phyloP scores from a whole-genome alignment of 2,113 vertebrate species.

The Trogon melanurus region DNA sequence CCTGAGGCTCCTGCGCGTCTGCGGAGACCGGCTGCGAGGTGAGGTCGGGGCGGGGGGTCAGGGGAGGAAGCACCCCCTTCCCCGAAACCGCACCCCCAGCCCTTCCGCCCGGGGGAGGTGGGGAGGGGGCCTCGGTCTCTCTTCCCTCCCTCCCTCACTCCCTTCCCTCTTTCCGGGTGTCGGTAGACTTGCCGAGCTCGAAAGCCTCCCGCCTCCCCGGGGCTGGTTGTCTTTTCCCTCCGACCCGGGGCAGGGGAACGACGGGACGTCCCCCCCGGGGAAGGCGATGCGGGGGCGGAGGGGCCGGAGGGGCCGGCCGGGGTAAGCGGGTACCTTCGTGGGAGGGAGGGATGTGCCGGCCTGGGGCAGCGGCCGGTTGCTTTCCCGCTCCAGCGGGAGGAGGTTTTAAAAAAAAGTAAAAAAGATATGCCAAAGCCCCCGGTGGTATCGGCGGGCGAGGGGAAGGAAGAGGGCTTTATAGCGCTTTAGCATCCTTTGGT shows the following conservation, averaged over 20 bases:
- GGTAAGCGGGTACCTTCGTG: background rate
- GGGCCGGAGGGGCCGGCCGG: background rate
- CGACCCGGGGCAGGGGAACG: background rate
- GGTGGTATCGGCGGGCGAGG: rapidly evolving
- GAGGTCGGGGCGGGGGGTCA: background rate
- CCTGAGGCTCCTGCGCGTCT: background rate
- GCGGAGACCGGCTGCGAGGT: background rate
- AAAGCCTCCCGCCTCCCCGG: background rate
- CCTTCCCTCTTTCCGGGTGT: background rate
- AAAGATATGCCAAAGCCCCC: background rate
- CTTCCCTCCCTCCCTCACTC: background rate
- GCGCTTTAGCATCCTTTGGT: background rate
- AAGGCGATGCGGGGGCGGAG: too few relatives aligned
- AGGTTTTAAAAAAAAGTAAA: background rate
- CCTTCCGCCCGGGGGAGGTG: background rate
- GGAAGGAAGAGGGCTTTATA: background rate
- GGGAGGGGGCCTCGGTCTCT: background rate
- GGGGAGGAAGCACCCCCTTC: background rate
- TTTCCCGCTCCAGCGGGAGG: background rate
- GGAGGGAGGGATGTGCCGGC: background rate
- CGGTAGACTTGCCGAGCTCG: background rate
- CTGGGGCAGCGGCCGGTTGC: background rate
- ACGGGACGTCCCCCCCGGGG: background rate
- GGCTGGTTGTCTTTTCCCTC: background rate
- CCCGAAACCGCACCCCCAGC: background rate